phyloP scores from a whole-genome alignment of 2,888 invertebrate genomes.

The Platerodrilus igneus region DNA sequence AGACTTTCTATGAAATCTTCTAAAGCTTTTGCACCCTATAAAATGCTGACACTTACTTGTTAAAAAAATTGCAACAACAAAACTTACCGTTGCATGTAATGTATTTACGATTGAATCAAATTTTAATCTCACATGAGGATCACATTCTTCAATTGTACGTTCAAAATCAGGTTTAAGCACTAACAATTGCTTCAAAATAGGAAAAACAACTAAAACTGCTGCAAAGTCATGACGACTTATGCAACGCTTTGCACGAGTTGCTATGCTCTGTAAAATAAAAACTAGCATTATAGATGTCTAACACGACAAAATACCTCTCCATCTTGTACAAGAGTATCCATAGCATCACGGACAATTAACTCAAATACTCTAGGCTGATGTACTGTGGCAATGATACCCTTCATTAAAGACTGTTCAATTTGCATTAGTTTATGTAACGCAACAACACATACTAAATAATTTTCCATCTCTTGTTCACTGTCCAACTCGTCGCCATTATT shows the following conservation, averaged over 20 bases:
- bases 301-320: conserved; percentile 69
- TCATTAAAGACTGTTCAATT: conserved; percentile 77
- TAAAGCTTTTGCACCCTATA: conserved; percentile 79
- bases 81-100: conserved; percentile 67
- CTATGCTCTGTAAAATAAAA: conserved; percentile 58
- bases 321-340: conserved; percentile 79
- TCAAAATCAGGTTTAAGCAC: conserved; percentile 77
- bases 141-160: conserved; percentile 68
- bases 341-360: conserved; percentile 75
- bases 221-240: conserved; percentile 74
- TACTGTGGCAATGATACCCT: conserved; percentile 76
- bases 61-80: conserved; percentile 8
- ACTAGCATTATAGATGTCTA: conserved; percentile 20
- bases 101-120: conserved; percentile 69
- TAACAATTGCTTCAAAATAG: conserved; percentile 73
- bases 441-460: conserved; percentile 76
- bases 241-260: conserved; percentile 68
- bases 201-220: conserved; percentile 75
- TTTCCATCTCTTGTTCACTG: conserved; percentile 78
- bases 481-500: conserved; percentile 57
- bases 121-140: conserved; percentile 64
- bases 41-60: conserved; percentile 45
- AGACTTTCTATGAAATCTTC: conserved; percentile 92
- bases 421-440: conserved; percentile 82
- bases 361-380: conserved; percentile 81